phyloP scores from a whole-genome alignment of 2,888 invertebrate genomes.

The Gymnocheta viridis region DNA sequence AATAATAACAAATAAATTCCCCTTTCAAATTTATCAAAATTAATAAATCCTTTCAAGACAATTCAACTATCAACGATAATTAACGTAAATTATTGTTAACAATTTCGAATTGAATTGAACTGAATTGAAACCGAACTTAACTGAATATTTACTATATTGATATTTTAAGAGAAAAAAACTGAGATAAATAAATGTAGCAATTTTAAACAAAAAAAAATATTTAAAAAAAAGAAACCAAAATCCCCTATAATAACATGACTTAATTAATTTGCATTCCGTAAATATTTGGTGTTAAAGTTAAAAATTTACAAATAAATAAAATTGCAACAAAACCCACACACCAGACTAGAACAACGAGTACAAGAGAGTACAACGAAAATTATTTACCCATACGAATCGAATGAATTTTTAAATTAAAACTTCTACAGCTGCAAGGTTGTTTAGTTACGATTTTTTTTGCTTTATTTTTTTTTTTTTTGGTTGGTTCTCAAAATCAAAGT shows the following conservation, averaged over 20 bases:
- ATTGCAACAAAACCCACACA: constrained; percentile 50
- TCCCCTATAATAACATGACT: constrained; percentile 62
- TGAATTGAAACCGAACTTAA: constrained; percentile 35
- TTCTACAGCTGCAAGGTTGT: constrained; percentile 65
- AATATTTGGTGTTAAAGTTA: constrained; percentile 66
- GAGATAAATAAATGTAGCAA: constrained; percentile 31
- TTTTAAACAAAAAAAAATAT: constrained; percentile 2
- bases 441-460: background rate
- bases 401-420: constrained; percentile 50
- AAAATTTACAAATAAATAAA: constrained; percentile 53
- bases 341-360: constrained; percentile 21
- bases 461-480: constrained; percentile 48
- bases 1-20: constrained; percentile 35
- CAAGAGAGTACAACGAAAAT: constrained; percentile 45
- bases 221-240: constrained; percentile 16
- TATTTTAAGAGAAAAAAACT: background rate
- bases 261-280: constrained; percentile 69
- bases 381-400: constrained; percentile 13
- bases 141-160: constrained; percentile 36
- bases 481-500: constrained; percentile 67
- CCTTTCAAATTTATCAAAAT: constrained; percentile 64
- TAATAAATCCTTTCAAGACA: constrained; percentile 63
- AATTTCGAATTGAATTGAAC: constrained; percentile 45
- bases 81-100: constrained; percentile 65
- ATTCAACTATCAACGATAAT: constrained; percentile 65